Evolutionary conservation across 30 jellyfish, hydroid and myxozoan species (phyloP).

Genomic region (Aurelia aurita complex sp. Pacific): DNA sequence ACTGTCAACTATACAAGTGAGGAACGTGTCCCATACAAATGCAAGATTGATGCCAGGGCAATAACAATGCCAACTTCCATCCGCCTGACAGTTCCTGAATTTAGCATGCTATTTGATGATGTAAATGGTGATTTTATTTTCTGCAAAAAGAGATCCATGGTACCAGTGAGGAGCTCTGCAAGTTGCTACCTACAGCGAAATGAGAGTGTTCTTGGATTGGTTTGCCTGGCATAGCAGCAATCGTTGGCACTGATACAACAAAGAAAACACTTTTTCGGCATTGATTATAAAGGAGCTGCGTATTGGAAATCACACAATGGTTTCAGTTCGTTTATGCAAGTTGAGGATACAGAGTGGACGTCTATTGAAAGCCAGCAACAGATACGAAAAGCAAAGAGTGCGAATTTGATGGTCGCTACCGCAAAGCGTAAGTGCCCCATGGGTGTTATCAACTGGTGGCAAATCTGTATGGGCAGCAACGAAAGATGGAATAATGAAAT

Average conservation of each 20-base stretch:
- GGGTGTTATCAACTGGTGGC: slow-evolving; percentile 13
- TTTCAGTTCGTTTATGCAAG: neutral
- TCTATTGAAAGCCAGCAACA: slow-evolving; percentile 14
- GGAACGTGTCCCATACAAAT: neutral
- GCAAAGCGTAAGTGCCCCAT: neutral
- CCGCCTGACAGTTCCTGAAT: slow-evolving; percentile 1
- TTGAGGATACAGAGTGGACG: slow-evolving; percentile 27
- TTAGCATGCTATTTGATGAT: slow-evolving; percentile 41
- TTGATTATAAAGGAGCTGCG: neutral
- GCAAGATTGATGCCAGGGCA: slow-evolving; percentile 2
- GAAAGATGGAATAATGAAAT: neutral
- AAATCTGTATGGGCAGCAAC: slow-evolving; percentile 28
- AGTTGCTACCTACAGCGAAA: slow-evolving; percentile 3
- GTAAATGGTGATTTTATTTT: slow-evolving; percentile 7
- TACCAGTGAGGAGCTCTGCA: neutral
- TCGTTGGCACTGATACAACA: slow-evolving; percentile 21
- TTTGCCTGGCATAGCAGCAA: slow-evolving; percentile 12
- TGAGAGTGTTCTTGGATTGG: neutral
- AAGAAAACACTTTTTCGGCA: slow-evolving; percentile 13
- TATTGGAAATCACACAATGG: neutral
- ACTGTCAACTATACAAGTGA: neutral
- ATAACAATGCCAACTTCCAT: neutral
- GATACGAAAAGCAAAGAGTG: neutral
- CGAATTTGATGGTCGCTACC: slow-evolving; percentile 7
- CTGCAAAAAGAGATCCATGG: neutral